Percentiles rank a stretch among this genome's conserved stretches.
Evolutionary conservation across 1,140 invertebrate species (phyloP).

Genomic region (Leptoteleia sp.): DNA sequence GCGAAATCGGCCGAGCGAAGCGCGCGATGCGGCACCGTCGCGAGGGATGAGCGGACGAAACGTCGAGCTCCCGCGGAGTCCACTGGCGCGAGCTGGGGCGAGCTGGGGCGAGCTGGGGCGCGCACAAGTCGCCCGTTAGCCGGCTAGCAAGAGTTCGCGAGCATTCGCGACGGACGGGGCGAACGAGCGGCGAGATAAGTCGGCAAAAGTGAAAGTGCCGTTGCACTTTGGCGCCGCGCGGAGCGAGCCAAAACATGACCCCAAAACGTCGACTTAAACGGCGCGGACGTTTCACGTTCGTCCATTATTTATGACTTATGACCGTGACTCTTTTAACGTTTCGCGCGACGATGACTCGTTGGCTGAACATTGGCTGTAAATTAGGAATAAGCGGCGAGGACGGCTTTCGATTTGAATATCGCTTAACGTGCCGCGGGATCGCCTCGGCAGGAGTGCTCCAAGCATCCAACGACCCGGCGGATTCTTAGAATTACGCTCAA

Average conservation of each 20-base stretch:
- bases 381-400: neutral
- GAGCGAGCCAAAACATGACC: slow-evolving; percentile 41
- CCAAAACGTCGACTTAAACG: no score
- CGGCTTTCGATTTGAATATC: no score
- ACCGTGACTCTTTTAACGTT: slow-evolving; percentile 36
- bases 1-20: no score
- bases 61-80: no score
- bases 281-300: no score
- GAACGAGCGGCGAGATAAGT: slow-evolving; percentile 68
- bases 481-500: neutral
- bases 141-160: no score
- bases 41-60: no score
- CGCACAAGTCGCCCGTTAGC: no score
- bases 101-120: no score
- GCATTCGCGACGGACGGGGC: slow-evolving; percentile 33
- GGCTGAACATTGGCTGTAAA: slow-evolving; percentile 19
- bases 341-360: slow-evolving; percentile 29
- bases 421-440: no score
- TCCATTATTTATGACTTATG: slow-evolving; percentile 45
- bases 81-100: no score
- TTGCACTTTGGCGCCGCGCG: slow-evolving; percentile 3
- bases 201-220: slow-evolving; percentile 73
- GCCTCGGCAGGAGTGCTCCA: neutral
- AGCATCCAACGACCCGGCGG: slow-evolving; percentile 11
- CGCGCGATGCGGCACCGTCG: no score